Conservation (phyloP, 1,140 invertebrate genomes). For the Tribolium castaneum region DNA sequence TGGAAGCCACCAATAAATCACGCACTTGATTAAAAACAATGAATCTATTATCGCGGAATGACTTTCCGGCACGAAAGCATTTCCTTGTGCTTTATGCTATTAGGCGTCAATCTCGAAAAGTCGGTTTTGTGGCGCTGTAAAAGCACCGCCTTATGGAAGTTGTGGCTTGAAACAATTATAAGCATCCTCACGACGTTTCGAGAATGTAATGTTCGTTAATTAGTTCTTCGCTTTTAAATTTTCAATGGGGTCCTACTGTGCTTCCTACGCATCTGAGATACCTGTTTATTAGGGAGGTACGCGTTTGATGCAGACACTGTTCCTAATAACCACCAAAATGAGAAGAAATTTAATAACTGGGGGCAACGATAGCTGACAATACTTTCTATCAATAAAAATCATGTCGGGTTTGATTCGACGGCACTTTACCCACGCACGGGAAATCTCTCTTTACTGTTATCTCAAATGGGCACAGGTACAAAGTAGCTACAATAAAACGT, state of each 20-base stretch:
- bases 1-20: constrained; percentile 32
- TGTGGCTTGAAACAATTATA: constrained; percentile 31
- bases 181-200: constrained; percentile 32
- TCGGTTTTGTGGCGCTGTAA: background rate
- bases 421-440: background rate
- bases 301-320: background rate
- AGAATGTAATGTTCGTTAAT: constrained; percentile 34
- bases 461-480: background rate
- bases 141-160: constrained; percentile 15
- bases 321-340: constrained; percentile 28
- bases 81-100: constrained; percentile 22
- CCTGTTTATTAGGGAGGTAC: constrained; percentile 29
- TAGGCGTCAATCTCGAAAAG: constrained; percentile 6
- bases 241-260: constrained; percentile 28
- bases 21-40: constrained; percentile 31
- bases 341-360: constrained; percentile 20
- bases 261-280: constrained; percentile 8
- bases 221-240: constrained; percentile 34
- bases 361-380: constrained; percentile 1
- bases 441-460: constrained; percentile 15
- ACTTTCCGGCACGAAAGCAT: constrained; percentile 27
- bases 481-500: constrained; percentile 24
- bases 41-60: constrained; percentile 25
- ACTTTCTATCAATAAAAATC: constrained; percentile 15
- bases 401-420: background rate